Conservation (phyloP, 2,888 invertebrate genomes). For the Graphium colonna region DNA sequence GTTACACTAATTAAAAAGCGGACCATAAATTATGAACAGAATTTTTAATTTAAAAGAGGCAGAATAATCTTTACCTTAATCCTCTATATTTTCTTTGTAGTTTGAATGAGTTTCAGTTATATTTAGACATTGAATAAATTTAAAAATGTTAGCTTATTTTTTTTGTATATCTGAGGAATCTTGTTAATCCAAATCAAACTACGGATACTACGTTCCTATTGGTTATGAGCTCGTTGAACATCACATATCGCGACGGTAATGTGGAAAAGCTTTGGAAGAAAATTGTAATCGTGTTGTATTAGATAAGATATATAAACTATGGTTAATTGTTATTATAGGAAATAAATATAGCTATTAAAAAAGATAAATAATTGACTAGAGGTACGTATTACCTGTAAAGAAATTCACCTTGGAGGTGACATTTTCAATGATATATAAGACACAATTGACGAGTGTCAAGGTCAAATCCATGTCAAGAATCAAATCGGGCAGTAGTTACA, state of each 20-base stretch:
- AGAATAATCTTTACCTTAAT: too few species aligned
- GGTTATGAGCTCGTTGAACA: neutral
- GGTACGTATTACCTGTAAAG: neutral
- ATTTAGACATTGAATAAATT: too few species aligned
- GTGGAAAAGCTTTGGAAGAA: neutral
- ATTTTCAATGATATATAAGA: neutral
- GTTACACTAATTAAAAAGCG: too few species aligned
- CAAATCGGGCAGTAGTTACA: conserved; percentile 52
- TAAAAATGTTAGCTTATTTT: too few species aligned
- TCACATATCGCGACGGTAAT: neutral
- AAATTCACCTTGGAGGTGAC: neutral
- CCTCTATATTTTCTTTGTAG: too few species aligned
- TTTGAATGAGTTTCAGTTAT: too few species aligned
- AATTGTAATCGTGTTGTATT: too few species aligned
- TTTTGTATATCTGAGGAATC: too few species aligned
- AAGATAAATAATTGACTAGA: neutral
- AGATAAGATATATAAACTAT: too few species aligned
- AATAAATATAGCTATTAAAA: neutral
- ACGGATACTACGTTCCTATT: neutral
- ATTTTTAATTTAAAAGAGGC: too few species aligned
- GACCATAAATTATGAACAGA: too few species aligned
- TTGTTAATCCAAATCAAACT: neutral
- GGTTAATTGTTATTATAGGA: neutral
- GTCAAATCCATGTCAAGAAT: neutral
- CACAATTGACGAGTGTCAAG: too few species aligned